Evolutionary conservation across 2,113 vertebrate genomes (phyloP), one percentile per base, ranked within the genome.

Genomic region (Henicopernis longicauda): DNA sequence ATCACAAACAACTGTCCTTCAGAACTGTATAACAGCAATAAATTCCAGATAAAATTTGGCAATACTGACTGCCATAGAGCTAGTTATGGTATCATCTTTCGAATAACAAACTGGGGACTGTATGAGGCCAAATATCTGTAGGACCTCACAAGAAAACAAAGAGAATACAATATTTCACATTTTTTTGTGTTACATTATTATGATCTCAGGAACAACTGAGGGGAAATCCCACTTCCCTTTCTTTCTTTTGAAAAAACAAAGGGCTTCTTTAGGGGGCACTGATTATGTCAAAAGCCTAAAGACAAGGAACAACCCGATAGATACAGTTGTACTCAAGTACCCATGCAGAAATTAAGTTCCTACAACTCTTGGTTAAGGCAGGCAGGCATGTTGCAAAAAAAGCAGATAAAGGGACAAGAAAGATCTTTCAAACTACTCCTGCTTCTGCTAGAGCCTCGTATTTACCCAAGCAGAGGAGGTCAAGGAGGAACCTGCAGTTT

Each of bases 1-100:
- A 57, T 12, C 70, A 38, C 12, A 4, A 87, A 45, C 25, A 79
- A 45, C 31, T 4, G 7, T 22, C 13, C 65, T 81, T 58, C 20
- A 9, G 11, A 92, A 45, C 0, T 0, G 10, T 6, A 5, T 1
- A 0, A 62, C 36, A 66, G 16, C 11, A 69, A 52, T 52, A 27
- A 52, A 76, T 7, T 22, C 16, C 50, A 57, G 38, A 42, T 59
- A 40, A 14, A 54, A 38, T 38, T 12, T 77, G 67, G 82, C 67
- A 82, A 26, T 0, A 32, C 10, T 38, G 22, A 12, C 59, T 87
- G 73, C 57, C 61, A 69, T 8, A 23, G 13, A 84, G 44, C n/a
- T 57, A 42, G 49, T 79, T 67, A 63, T 2, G 4, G 40, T 52
- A 71, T 54, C 50, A 66, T 21, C 65, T 83, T 89, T 84, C 47